Evolutionary conservation across 2,888 invertebrate species (phyloP).

Genomic region (Megaustenia siamemsis): DNA sequence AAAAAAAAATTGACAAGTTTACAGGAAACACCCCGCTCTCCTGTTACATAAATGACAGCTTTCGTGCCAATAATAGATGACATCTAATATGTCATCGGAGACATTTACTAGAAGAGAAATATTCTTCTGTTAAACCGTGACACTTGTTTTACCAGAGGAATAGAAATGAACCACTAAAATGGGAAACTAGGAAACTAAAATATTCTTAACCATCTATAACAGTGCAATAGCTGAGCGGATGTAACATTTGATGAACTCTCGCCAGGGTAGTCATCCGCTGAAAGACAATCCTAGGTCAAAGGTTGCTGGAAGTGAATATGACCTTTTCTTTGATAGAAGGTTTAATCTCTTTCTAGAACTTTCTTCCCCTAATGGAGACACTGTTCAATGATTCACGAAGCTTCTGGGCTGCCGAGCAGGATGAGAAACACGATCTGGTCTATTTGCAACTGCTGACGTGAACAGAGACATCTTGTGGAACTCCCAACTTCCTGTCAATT

Average conservation of each 20-base stretch:
- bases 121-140: no score
- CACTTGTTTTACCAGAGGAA: no score
- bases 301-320: neutral
- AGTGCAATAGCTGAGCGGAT: no score
- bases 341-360: neutral
- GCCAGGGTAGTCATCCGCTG: neutral
- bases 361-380: neutral
- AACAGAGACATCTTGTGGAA: neutral
- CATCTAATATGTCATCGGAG: neutral
- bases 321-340: neutral
- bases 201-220: no score
- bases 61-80: neutral
- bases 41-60: slow-evolving; percentile 13
- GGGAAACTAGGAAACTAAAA: no score
- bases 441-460: neutral
- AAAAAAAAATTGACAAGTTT: neutral
- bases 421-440: neutral
- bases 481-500: neutral
- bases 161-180: no score
- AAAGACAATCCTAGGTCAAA: neutral
- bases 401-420: neutral
- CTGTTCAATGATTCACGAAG: slow-evolving; percentile 22
- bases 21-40: neutral
- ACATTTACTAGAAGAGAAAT: neutral
- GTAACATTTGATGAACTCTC: neutral